These are phyloP conservation scores for Anguilla rostrata DNA, from an alignment of 2,113 vertebrate species.

Conservation along the genomic window DNA sequence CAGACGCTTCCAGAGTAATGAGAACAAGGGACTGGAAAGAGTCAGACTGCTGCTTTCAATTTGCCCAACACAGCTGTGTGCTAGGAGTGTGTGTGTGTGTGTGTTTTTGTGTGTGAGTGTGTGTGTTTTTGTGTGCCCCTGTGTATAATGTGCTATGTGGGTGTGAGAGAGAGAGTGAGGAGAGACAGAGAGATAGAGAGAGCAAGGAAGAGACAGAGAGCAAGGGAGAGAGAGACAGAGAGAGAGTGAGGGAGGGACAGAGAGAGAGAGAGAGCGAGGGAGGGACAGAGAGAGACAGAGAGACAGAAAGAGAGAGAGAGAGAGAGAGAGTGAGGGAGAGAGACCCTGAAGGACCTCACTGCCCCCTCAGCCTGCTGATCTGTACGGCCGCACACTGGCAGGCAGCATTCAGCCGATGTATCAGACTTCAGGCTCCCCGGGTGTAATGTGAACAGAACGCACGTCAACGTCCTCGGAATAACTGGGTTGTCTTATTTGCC, in stretches of 20 bases:
- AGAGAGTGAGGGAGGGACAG: too few species aligned
- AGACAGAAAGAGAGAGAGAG: too few species aligned
- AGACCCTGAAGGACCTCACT: background rate
- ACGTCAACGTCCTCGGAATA: background rate
- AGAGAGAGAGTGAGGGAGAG: too few species aligned
- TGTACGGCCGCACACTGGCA: background rate
- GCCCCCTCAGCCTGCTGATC: background rate
- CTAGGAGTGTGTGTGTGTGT: background rate
- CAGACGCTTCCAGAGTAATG: background rate
- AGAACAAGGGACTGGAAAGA: background rate
- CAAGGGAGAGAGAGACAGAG: too few species aligned
- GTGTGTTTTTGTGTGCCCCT: background rate
- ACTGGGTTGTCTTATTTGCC: background rate
- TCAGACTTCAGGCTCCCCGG: background rate
- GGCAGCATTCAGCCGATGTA: background rate
- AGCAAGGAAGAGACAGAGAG: too few species aligned
- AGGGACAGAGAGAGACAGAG: too few species aligned
- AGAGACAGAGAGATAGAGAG: too few species aligned
- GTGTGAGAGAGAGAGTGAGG: too few species aligned
- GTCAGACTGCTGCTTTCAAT: background rate
- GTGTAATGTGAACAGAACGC: background rate
- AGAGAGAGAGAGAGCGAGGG: too few species aligned
- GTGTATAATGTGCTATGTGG: background rate
- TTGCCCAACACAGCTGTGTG: background rate
- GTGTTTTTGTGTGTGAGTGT: slow-evolving; percentile 3